Evolutionary conservation across 2,797 vertebrate genomes (phyloP).

Genomic region (Muraenolepis orangiensis): DNA sequence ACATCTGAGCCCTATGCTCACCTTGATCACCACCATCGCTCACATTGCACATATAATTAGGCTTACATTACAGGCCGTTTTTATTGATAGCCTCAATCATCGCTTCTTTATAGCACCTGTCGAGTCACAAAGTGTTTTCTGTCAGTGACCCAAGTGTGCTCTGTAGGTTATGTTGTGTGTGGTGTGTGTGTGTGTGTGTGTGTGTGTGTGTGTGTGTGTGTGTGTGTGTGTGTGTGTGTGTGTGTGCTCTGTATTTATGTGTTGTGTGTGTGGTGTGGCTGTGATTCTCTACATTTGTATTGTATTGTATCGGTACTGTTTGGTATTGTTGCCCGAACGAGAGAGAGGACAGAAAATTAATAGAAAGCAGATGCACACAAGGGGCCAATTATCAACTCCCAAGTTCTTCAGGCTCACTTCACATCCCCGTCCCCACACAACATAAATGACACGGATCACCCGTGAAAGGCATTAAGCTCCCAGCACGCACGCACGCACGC

Average conservation of each 20-base stretch:
- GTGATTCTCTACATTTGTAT: background rate
- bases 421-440: background rate
- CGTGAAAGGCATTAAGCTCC: too few species aligned
- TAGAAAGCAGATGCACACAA: background rate
- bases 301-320: background rate
- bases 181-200: too few species aligned
- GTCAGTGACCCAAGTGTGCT: background rate
- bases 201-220: background rate
- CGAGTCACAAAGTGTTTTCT: background rate
- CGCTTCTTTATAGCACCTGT: background rate
- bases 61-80: too few species aligned
- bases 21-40: too few species aligned
- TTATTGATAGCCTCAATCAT: background rate
- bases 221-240: background rate
- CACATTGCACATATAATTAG: too few species aligned
- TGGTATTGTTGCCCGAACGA: background rate
- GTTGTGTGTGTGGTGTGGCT: background rate
- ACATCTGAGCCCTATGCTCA: too few species aligned
- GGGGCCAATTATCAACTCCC: background rate
- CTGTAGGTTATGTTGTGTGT: background rate
- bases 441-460: too few species aligned
- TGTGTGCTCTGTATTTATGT: background rate
- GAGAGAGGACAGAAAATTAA: background rate
- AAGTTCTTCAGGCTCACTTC: background rate
- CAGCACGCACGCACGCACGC: too few species aligned